Conservation (phyloP, 2,797 vertebrate species). For the Ispidina picta region DNA sequence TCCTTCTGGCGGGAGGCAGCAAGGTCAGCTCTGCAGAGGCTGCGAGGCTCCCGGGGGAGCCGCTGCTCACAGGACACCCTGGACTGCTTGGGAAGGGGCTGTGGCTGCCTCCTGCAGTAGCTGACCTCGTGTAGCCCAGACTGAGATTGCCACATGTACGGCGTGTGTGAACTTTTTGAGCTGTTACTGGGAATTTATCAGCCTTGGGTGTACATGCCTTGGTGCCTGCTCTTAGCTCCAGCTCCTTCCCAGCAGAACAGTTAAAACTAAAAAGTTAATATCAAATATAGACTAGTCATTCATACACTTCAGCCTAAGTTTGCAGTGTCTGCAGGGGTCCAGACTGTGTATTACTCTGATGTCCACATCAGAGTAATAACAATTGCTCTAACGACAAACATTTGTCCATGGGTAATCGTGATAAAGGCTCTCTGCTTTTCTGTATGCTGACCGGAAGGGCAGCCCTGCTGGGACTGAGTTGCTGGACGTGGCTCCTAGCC, state of each 20-base stretch:
- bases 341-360: not conserved
- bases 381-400: accelerated
- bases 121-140: not conserved
- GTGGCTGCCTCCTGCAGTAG: not conserved
- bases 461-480: not conserved
- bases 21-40: not conserved
- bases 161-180: not conserved
- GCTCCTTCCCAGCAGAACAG: not conserved
- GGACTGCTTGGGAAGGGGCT: not conserved
- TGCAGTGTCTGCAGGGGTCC: accelerated
- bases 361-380: accelerated
- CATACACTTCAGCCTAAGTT: accelerated
- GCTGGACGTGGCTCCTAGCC: not conserved
- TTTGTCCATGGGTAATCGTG: not conserved
- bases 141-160: not conserved
- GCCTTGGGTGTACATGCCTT: not conserved
- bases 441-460: accelerated
- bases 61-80: accelerated
- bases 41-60: accelerated
- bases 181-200: not conserved
- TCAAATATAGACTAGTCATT: not conserved
- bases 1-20: not conserved
- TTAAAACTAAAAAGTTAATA: not conserved
- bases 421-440: not conserved
- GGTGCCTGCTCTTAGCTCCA: not conserved